Evolutionary conservation across 1,140 invertebrate species (phyloP), one percentile per base, ranked within the genome.

Genomic region (Tachypleus tridentatus): DNA sequence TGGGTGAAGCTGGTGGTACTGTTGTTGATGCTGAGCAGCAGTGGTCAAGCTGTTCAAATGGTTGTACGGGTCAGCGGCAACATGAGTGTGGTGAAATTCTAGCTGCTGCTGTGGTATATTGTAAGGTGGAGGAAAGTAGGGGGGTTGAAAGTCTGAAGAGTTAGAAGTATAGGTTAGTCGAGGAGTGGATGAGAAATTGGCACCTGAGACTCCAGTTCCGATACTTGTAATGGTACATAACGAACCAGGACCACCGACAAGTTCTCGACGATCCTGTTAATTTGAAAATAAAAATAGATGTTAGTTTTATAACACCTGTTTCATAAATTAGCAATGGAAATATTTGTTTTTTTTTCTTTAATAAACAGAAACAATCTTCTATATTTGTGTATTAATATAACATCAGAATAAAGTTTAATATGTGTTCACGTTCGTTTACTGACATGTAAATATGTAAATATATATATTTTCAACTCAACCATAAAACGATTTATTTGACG

Each of bases 141-240:
- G 95, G 9, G 93, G 93, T 70, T 92, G 93, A 79, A 95, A 91
- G 78, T 94, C 95, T 78, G 94, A 91, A 72, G 85, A 79, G 29
- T 77, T 77, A 47, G 80, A 78, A 7, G 76, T 77, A 64, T 79
- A 77, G 64, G 77, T 80, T 67, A 78, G 77, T 73, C 80, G 80
- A 64, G 81, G 82, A 4, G 67, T 68, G n/a, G 58, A 58, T 84
- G 79, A 83, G 78, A 77, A 86, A 78, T 74, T 87, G 63, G 78
- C 79, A 7, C 79, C 77, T 73, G 66, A 67, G n/a, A 81, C 81
- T 66, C 81, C 62, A 76, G 75, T 83, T 67, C 84, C 61, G 60
- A 67, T 67, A 6, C 66, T 67, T 11, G 66, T 85, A 75, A 87
- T 85, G 70, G 85, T 84, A 67, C 85, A 82, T 48, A 80, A 71